Evolutionary conservation across 2,888 invertebrate genomes (phyloP).

Genomic region (Xanthia togata): DNA sequence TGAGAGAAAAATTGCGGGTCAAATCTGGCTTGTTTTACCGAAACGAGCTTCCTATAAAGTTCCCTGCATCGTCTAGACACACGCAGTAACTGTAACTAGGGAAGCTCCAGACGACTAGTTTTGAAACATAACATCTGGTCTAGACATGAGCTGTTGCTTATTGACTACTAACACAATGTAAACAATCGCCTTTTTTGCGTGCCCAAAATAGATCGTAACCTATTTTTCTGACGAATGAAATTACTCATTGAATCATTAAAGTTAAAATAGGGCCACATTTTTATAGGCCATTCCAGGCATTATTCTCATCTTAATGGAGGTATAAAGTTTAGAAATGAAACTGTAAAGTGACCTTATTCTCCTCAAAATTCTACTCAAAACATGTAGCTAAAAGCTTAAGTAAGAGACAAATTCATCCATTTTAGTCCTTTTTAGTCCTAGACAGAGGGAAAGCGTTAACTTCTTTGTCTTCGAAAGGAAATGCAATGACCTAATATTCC

Average conservation of each 20-base stretch:
- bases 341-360: conserved; percentile 8
- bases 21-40: conserved; percentile 37
- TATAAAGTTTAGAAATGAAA: conserved; percentile 21
- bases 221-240: conserved; percentile 55
- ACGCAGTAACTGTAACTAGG: conserved; percentile 62
- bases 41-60: conserved; percentile 67
- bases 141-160: conserved; percentile 69
- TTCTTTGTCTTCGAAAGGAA: conserved; percentile 8
- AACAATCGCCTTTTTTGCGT: conserved; percentile 65
- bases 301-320: conserved; percentile 35
- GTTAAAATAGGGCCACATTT: conserved; percentile 42
- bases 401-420: background rate
- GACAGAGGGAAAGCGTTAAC: background rate
- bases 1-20: conserved; percentile 13
- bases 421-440: background rate
- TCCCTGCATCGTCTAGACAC: conserved; percentile 81
- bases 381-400: background rate
- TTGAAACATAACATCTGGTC: conserved; percentile 71
- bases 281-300: conserved; percentile 35
- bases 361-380: background rate
- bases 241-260: conserved; percentile 55
- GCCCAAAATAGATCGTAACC: conserved; percentile 61
- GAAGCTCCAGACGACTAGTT: conserved; percentile 68
- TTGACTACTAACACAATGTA: conserved; percentile 64
- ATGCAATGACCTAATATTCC: conserved; percentile 32